phyloP scores from a whole-genome alignment of 2,113 vertebrate genomes.

The Lonchura striata region DNA sequence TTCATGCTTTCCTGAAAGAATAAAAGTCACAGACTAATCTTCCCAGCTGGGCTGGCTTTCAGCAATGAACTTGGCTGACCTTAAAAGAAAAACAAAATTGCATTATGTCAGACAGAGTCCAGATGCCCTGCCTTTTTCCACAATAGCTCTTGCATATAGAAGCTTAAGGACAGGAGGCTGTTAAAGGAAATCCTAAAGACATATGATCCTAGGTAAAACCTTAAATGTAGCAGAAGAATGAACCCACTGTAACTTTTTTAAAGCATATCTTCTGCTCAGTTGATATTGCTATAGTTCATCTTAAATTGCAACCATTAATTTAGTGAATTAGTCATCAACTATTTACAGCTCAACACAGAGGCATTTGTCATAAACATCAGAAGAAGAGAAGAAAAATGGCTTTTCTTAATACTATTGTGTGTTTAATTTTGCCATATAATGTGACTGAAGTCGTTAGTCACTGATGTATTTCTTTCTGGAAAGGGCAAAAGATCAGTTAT shows the following conservation, averaged over 20 bases:
- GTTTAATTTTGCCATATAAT: conserved; percentile 14
- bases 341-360: conserved; percentile 19
- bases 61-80: conserved; percentile 71
- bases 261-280: background rate
- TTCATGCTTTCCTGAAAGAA: conserved; percentile 55
- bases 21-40: conserved; percentile 50
- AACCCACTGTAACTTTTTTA: background rate
- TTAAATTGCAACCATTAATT: conserved; percentile 52
- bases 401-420: background rate
- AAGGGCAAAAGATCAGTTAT: conserved; percentile 52
- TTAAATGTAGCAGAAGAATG: background rate
- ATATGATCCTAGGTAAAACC: background rate
- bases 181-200: background rate
- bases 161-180: background rate
- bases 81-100: conserved; percentile 68
- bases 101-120: conserved; percentile 65
- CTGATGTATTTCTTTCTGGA: conserved; percentile 17
- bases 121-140: conserved; percentile 57
- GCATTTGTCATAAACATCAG: background rate
- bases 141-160: conserved; percentile 52
- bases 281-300: background rate
- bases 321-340: conserved; percentile 30
- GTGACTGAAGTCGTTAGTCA: conserved; percentile 45
- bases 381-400: background rate
- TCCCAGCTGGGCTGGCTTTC: conserved; percentile 53